These are phyloP conservation scores for Frankliniella intonsa DNA, from an alignment of 2,888 invertebrate genomes.

Conservation along the genomic window DNA sequence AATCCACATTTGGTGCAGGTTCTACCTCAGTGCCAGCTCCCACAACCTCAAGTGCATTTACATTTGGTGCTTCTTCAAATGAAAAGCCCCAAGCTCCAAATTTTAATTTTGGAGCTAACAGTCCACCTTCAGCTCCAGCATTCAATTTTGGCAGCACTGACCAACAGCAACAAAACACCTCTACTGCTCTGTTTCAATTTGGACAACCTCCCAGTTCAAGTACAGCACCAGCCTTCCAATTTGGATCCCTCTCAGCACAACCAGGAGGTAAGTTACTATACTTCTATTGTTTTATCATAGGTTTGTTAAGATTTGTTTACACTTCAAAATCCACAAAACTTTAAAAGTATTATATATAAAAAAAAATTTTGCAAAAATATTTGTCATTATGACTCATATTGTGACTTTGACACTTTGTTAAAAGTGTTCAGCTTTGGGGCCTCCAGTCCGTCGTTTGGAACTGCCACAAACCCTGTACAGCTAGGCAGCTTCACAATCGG, in stretches of 20 bases:
- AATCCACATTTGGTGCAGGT: not conserved
- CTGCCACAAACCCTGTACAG: slow-evolving; percentile 7
- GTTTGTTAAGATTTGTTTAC: too few relatives aligned
- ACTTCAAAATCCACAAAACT: too few relatives aligned
- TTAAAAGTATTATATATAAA: not conserved
- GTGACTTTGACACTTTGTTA: slow-evolving; percentile 9
- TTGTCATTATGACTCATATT: not conserved
- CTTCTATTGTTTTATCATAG: not conserved
- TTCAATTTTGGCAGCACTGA: not conserved
- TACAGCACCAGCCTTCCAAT: not conserved
- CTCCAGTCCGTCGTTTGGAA: slow-evolving; percentile 11
- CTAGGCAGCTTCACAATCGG: slow-evolving; percentile 19
- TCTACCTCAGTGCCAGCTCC: not conserved
- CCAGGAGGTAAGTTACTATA: not conserved
- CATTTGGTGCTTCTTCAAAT: not conserved
- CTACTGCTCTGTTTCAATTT: not conserved
- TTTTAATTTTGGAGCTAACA: not conserved
- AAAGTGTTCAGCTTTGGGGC: slow-evolving; percentile 21
- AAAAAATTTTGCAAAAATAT: not conserved
- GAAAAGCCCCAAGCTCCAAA: not conserved
- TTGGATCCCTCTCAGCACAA: not conserved
- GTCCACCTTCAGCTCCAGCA: not conserved
- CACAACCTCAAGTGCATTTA: not conserved
- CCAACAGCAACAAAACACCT: not conserved
- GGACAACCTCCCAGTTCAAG: not conserved